Evolutionary conservation across 2,113 vertebrate species (phyloP), one percentile per base, ranked within the genome.

Genomic region (Bambusicola thoracicus): DNA sequence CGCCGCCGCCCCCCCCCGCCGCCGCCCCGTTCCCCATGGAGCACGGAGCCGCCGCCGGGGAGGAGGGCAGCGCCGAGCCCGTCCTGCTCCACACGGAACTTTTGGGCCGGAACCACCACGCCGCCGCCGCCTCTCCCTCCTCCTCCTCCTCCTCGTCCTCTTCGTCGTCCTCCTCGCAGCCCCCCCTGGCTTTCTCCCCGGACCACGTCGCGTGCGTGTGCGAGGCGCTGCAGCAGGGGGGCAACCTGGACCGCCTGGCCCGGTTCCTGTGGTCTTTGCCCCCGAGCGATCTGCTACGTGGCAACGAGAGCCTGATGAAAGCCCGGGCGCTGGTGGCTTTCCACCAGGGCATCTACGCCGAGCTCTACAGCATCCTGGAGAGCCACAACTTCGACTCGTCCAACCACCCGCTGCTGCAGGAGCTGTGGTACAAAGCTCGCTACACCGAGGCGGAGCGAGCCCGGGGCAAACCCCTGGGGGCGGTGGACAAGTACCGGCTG

Each of bases 131-230:
- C 70, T 94, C 95, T 51, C 93, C 95, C 61, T 94, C 94, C 93
- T 97, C 97, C 66, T 95, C 98, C 11, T 98, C 98, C 27, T 98
- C 97, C 72, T 97, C 98, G 21, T 91, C 91, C 0, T 92, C 95
- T 0, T 89, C 95, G 0, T 94, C 97, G 44, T 92, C 97, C 96
- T 98, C 98, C 96, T 98, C 98, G 87, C 98, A 98, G 96, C 98
- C 98, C 95, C 98, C 95, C 8, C 98, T 99, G 97, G 98, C 99
- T 94, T 99, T 99, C 97, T 99, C 99, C 48, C 99, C 99, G 73
- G 99, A 99, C 97, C 99, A 99, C 94, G 99, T 99, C 97, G 99
- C 99, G 94, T 99, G 99, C 87, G 99, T 99, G 55, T 99, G 99
- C 96, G 99, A 99, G 98, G 99, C 99, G 91, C 96, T 99, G 98